Percentiles rank a stretch among this genome's conserved stretches.
Conservation (phyloP, 2,888 invertebrate genomes). For the Polylopha cassiicola region DNA sequence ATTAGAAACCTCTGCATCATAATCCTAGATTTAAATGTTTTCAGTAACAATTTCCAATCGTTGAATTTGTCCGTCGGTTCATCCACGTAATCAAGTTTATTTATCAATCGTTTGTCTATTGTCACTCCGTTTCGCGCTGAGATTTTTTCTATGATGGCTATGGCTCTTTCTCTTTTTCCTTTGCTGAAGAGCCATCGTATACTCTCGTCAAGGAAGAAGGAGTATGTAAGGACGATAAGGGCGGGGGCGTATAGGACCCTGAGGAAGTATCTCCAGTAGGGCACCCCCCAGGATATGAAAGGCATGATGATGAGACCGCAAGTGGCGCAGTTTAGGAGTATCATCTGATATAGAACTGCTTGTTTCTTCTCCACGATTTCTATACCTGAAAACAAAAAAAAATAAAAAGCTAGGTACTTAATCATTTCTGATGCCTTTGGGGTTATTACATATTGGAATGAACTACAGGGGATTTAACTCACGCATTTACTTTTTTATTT, state of each 20-base stretch:
- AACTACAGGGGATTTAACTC: no score
- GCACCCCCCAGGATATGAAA: slow-evolving; percentile 61
- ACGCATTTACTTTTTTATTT: no score
- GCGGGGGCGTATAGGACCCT: slow-evolving; percentile 65
- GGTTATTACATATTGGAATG: background rate
- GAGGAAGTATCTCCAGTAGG: slow-evolving; percentile 66
- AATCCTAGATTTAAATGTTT: slow-evolving; percentile 60
- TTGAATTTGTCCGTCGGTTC: slow-evolving; percentile 39
- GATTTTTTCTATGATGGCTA: slow-evolving; percentile 55
- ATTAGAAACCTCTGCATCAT: slow-evolving; percentile 65
- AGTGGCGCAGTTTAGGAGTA: slow-evolving; percentile 65
- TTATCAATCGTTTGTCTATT: slow-evolving; percentile 44
- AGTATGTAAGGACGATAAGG: slow-evolving; percentile 55
- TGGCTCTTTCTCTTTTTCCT: slow-evolving; percentile 52
- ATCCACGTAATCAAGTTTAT: slow-evolving; percentile 51
- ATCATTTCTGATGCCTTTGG: no score
- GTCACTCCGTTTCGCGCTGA: slow-evolving; percentile 53
- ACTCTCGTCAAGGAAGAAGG: slow-evolving; percentile 65
- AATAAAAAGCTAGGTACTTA: no score
- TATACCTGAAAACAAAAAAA: slow-evolving; percentile 46
- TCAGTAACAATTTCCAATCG: slow-evolving; percentile 50
- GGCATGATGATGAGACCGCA: slow-evolving; percentile 62
- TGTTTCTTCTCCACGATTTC: slow-evolving; percentile 65
- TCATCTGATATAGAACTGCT: slow-evolving; percentile 63
- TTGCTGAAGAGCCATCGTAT: slow-evolving; percentile 69